A percentile compares a stretch with the other conserved stretches of the same genome.
phyloP scores from a whole-genome alignment of 2,797 vertebrate species.

The Cheirogaleus major region DNA sequence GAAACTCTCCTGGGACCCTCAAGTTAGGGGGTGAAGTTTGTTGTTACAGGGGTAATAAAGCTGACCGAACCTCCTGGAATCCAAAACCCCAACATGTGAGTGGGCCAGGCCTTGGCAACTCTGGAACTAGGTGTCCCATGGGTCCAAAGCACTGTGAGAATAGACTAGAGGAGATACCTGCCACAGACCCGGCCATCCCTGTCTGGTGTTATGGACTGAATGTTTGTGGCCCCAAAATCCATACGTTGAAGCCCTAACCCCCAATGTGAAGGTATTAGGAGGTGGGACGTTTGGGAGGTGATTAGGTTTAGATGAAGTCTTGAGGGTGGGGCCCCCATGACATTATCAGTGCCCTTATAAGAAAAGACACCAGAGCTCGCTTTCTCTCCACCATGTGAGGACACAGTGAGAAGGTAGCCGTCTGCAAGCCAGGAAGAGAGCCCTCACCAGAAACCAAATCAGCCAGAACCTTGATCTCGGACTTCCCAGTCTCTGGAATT shows the following conservation, averaged over 20 bases:
- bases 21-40: not conserved
- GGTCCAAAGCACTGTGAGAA: fast-evolving
- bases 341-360: not conserved
- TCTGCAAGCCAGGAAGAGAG: not conserved
- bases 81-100: not conserved
- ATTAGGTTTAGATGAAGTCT: not conserved
- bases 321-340: not conserved
- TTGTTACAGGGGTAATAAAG: not conserved
- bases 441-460: not conserved
- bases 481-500: not conserved
- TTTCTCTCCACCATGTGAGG: not conserved
- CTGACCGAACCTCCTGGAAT: not conserved
- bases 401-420: not conserved
- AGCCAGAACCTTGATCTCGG: not conserved
- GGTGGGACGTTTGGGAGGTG: not conserved
- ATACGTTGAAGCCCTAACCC: too few species aligned
- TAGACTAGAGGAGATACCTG: not conserved
- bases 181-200: not conserved
- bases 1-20: not conserved
- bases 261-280: not conserved
- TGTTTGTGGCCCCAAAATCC: not conserved
- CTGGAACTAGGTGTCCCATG: too few species aligned
- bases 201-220: not conserved
- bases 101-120: not conserved
- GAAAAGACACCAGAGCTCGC: not conserved